Base-by-base conservation (phyloP, 2,113 vertebrate species). In the Trematomus loennbergii region DNA sequence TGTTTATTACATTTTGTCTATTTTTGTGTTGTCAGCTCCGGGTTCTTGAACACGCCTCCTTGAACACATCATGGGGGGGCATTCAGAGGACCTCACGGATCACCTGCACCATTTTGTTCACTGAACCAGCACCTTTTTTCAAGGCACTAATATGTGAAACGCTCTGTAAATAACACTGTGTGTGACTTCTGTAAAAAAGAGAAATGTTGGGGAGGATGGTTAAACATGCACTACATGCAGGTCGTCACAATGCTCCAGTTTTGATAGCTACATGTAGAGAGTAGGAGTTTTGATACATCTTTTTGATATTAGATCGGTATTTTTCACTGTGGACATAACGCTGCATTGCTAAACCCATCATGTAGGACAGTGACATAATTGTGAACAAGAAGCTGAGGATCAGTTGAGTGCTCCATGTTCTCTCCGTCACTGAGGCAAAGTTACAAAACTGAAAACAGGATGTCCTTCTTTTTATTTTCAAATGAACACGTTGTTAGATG, bases 261-360 rank as follows among this genome's bases (percentile, higher is more conserved):
- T 90, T 87, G 72, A 85, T 83, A 88, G 89, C 78, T 62, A 72
- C 58, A n/a, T 54, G 25, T 86, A 85, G 81, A 76, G 45, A 78
- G 59, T 87, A 85, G 78, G 53, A n/a, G 77, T 90, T 92, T 89
- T 89, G 88, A 92, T 91, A 89, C 68, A 69, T 88, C 68, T 82
- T 91, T 91, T 92, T 92, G 83, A 92, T 87, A 91, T 76, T 87
- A 91, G 83, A 91, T 86, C 43, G 2, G 79, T 89, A 89, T 93
- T 92, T 91, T 92, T 90, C 85, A 90, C 85, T 63, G 70, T 79
- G 45, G 75, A 66, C 36, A 48, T 65, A 43, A 65, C 3, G 49
- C 4, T 72, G 53, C 59, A 50, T 79, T 0, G 22, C 15, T 72
- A 49, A 75, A 52, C 12, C n/a, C 48, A 15, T 68, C 57, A 33